Base-by-base conservation (phyloP, 2,113 vertebrate species). In the Ranitomeya imitator region DNA sequence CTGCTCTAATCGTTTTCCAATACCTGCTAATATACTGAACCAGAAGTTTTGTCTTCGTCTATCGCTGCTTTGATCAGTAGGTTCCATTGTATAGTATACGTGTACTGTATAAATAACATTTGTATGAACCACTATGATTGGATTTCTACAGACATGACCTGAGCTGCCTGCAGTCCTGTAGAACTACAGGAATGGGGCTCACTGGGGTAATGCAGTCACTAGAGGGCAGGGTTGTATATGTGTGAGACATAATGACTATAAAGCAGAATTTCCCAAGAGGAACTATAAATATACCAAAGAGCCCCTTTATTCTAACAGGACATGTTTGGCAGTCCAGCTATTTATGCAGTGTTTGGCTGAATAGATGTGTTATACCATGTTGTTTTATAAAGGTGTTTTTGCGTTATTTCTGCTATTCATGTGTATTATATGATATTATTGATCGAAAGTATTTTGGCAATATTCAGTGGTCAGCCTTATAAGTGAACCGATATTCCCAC, bases 141-240 rank as follows among this genome's bases (percentile, higher is more conserved):
- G 3, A 45, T 45, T 45, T 45, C 37, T 45, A 45, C 37, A 45
- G 37, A 45, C 37, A 45, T 45, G 37, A 45, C 37, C 37, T 45
- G 37, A 45, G 37, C 37, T 45, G 37, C 37, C 13, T 60, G 59
- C 59, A 14, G 7, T 6, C 26, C 26, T 31, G 26, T 31, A 31
- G 26, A 31, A 31, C 37, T 9, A 80, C 12, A 10, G 0, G 12
- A 10, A n/a, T 1, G 2, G 13, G 13, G 2, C 13, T 0, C 12
- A 69, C 2, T 69, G 13, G 45, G 4, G 8, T 12, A 0, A 52
- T 51, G 18, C 18, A 10, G 73, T 71, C 82, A 55, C 82, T 84
- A 84, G 82, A 16, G 59, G 82, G 82, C 82, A 69, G 82, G n/a
- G 11, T 84, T 84, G 63, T 26, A 21, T 57, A 15, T 83, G 51